Conservation (phyloP, 2,113 vertebrate species). For the Dicerorhinus sumatrensis region DNA sequence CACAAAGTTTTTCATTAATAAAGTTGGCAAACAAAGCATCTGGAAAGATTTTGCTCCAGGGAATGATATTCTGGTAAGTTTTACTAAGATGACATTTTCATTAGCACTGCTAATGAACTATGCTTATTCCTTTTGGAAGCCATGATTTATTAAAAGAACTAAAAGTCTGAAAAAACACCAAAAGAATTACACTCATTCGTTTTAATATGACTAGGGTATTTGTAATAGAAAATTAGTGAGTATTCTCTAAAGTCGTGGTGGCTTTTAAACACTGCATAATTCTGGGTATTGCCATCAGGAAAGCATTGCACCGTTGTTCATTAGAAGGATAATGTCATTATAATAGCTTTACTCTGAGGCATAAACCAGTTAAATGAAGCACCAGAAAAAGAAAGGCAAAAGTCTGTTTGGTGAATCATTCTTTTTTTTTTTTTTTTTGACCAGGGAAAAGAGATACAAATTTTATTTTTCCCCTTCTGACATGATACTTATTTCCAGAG, state of each 20-base stretch:
- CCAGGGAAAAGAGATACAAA: constrained; percentile 67
- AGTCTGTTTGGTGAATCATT: constrained; percentile 52
- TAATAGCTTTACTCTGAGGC: constrained; percentile 67
- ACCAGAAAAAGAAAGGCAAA: constrained; percentile 55
- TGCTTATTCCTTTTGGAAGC: constrained; percentile 69
- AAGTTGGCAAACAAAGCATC: constrained; percentile 69
- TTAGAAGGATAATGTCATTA: constrained; percentile 67
- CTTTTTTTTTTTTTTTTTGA: background rate
- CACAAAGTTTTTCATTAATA: constrained; percentile 66
- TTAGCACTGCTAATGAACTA: constrained; percentile 72
- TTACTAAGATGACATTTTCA: constrained; percentile 76
- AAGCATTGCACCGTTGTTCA: constrained; percentile 47
- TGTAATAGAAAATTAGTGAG: constrained; percentile 67
- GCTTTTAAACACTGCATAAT: constrained; percentile 72
- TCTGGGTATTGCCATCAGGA: constrained; percentile 43
- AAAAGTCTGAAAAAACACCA: constrained; percentile 36
- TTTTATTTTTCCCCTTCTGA: constrained; percentile 62
- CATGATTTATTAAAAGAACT: constrained; percentile 75
- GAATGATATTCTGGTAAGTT: constrained; percentile 60
- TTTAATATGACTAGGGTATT: constrained; percentile 64
- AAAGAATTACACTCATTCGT: constrained; percentile 71
- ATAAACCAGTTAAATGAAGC: constrained; percentile 69
- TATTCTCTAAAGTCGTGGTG: constrained; percentile 32
- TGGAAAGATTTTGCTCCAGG: constrained; percentile 63
- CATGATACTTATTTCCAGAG: constrained; percentile 66